Evolutionary conservation across 2,888 invertebrate species (phyloP).

Genomic region (Mongoloraphidia duomilia): DNA sequence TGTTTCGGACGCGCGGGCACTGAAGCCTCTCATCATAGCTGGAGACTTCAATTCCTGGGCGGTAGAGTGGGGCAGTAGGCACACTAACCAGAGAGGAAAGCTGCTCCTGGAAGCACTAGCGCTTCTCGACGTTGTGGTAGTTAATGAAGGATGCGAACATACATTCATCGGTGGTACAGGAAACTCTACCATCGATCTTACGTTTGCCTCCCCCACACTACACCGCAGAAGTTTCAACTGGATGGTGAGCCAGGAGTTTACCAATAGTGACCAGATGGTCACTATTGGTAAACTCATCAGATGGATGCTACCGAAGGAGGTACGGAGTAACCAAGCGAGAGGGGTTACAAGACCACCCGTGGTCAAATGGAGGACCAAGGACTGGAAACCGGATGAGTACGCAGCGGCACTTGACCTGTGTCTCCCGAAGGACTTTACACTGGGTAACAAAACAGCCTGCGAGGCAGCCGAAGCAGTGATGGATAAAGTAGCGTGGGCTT

Average conservation of each 20-base stretch:
- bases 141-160: conserved; percentile 7
- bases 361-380: too few relatives aligned
- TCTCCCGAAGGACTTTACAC: conserved; percentile 5
- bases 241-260: conserved; percentile 4
- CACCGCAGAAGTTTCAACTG: background rate
- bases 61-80: conserved; percentile 10
- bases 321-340: too few relatives aligned
- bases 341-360: too few relatives aligned
- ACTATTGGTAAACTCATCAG: too few relatives aligned
- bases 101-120: conserved; percentile 8
- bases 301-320: background rate
- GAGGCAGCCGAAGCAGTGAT: conserved; percentile 9
- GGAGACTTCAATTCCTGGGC: conserved; percentile 14
- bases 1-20: conserved; percentile 6
- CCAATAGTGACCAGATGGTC: background rate
- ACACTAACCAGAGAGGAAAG: conserved; percentile 6
- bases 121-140: conserved; percentile 6
- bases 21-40: conserved; percentile 6
- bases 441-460: conserved; percentile 4
- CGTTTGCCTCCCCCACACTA: conserved; percentile 10
- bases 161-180: conserved; percentile 10
- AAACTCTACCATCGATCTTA: conserved; percentile 13
- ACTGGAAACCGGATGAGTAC: too few relatives aligned
- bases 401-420: too few relatives aligned
- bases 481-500: background rate